Percentiles rank a stretch among this genome's conserved stretches.
These are phyloP conservation scores for Drosophila anomelani DNA, from an alignment of 2,888 invertebrate species.

Conservation along the genomic window DNA sequence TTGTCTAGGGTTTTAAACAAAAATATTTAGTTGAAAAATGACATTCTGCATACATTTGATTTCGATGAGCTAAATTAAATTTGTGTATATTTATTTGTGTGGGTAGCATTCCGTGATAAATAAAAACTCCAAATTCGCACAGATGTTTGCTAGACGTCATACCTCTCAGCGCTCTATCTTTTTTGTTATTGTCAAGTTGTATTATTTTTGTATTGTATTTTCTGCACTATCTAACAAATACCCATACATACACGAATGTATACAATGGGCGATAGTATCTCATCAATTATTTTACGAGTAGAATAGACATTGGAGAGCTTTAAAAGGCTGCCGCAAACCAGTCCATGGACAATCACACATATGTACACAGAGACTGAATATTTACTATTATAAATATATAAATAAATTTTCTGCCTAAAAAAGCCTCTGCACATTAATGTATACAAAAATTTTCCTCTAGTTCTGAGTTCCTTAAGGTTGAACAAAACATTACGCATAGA, in stretches of 20 bases:
- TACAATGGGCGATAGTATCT: constrained; percentile 37
- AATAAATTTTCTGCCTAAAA: neutral
- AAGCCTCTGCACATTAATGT: neutral
- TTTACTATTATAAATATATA: neutral
- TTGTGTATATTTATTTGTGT: neutral
- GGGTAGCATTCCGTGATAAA: constrained; percentile 9
- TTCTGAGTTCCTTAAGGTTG: neutral
- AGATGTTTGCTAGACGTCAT: constrained; percentile 49
- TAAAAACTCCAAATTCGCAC: constrained; percentile 21
- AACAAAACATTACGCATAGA: neutral
- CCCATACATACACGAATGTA: neutral
- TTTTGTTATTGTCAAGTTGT: constrained; percentile 20
- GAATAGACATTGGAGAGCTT: constrained; percentile 41
- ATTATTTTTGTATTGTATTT: constrained; percentile 5
- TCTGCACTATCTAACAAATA: constrained; percentile 34
- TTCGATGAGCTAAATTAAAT: neutral
- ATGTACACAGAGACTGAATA: neutral
- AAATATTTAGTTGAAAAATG: neutral
- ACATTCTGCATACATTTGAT: neutral
- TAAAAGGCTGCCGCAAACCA: constrained; percentile 34
- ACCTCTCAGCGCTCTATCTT: neutral
- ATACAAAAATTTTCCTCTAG: neutral
- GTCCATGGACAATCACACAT: constrained; percentile 26
- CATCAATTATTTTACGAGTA: constrained; percentile 56
- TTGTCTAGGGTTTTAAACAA: no score